These are phyloP conservation scores for Epizoanthus scotinus DNA, from an alignment of 92 coral and sea anemone genomes.

Conservation along the genomic window DNA sequence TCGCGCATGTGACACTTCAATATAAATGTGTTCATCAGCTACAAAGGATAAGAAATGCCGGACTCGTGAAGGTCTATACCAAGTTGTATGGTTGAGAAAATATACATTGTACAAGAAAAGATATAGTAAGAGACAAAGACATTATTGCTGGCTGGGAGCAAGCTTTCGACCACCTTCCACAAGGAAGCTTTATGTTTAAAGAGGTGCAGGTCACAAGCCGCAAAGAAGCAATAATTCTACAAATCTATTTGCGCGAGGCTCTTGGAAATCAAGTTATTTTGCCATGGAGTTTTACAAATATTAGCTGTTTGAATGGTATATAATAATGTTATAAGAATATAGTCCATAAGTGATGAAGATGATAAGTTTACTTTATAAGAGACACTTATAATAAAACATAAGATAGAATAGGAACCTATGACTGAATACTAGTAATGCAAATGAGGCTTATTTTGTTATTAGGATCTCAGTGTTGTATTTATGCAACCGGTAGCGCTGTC, in stretches of 20 bases:
- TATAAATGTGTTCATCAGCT: neutral
- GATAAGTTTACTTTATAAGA: too few species aligned
- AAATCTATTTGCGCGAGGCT: slow-evolving; percentile 1
- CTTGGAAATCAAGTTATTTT: neutral
- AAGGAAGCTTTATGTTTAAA: slow-evolving; percentile 28
- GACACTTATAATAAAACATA: too few species aligned
- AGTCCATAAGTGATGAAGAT: neutral
- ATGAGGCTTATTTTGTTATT: too few species aligned
- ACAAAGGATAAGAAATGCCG: neutral
- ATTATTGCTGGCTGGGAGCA: slow-evolving; percentile 7
- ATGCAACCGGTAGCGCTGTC: too few species aligned
- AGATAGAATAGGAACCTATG: too few species aligned
- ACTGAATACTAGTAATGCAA: too few species aligned
- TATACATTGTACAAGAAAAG: slow-evolving; percentile 19
- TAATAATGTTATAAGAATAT: neutral
- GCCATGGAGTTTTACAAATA: too few species aligned
- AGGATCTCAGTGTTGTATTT: too few species aligned
- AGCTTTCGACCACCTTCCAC: slow-evolving; percentile 1
- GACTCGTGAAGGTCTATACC: slow-evolving; percentile 12
- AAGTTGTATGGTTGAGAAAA: slow-evolving; percentile 20
- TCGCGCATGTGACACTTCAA: slow-evolving; percentile 23
- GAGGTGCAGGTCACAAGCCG: neutral
- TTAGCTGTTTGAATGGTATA: slow-evolving; percentile 9
- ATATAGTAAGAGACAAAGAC: slow-evolving; percentile 1
- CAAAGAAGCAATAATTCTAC: slow-evolving; percentile 5